phyloP scores from a whole-genome alignment of 2,113 vertebrate species.

The Oriolus oriolus region DNA sequence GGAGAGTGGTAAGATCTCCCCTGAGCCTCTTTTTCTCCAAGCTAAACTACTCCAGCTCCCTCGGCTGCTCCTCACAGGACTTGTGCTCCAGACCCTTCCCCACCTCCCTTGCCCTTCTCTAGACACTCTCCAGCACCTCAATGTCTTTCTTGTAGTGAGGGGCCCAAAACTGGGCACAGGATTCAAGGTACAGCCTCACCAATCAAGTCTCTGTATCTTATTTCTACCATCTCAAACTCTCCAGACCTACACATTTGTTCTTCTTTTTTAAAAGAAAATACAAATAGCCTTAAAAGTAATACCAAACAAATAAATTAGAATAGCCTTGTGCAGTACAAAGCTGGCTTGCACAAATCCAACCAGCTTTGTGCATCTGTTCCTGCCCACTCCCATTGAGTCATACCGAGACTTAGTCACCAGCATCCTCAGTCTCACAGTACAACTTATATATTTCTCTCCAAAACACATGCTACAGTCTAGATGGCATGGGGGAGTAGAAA shows the following conservation, averaged over 20 bases:
- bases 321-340: not conserved
- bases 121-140: not conserved
- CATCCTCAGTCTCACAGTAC: constrained; percentile 37
- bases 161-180: not conserved
- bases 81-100: not conserved
- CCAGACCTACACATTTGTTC: not conserved
- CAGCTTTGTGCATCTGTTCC: constrained; percentile 65
- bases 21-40: not conserved
- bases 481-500: constrained; percentile 9
- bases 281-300: not conserved
- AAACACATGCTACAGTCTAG: constrained; percentile 2
- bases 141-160: not conserved
- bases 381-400: constrained; percentile 71
- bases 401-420: constrained; percentile 26
- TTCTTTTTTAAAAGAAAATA: not conserved
- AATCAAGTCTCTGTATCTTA: not conserved
- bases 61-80: not conserved
- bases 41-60: not conserved
- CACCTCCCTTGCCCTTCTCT: not conserved
- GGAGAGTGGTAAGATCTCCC: not conserved
- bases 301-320: constrained; percentile 8
- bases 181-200: not conserved
- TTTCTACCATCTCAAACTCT: not conserved
- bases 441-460: constrained; percentile 15
- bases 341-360: constrained; percentile 7